These are phyloP conservation scores for Ciconia maguari DNA, from an alignment of 2,113 vertebrate genomes.

Conservation along the genomic window DNA sequence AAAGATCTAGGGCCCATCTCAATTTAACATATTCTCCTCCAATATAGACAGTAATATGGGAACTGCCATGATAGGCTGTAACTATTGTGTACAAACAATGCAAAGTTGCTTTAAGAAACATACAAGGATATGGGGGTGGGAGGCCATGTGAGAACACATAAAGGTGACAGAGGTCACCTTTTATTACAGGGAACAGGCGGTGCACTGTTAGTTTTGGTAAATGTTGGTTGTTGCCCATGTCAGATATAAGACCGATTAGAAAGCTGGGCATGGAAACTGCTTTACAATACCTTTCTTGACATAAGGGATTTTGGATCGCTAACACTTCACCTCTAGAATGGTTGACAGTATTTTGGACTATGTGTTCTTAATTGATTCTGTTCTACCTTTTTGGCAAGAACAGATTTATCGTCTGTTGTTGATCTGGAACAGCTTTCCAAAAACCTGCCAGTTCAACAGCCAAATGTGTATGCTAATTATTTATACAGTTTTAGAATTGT, in stretches of 20 bases:
- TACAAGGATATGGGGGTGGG: background rate
- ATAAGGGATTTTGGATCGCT: background rate
- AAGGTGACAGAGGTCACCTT: background rate
- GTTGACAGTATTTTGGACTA: background rate
- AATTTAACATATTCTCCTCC: background rate
- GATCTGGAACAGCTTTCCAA: background rate
- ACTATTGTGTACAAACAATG: background rate
- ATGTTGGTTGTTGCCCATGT: background rate
- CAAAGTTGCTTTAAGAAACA: background rate
- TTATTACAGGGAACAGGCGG: background rate
- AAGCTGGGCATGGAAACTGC: background rate
- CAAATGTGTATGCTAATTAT: background rate
- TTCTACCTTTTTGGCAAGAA: background rate
- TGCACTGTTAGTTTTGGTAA: background rate
- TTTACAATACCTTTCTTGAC: background rate
- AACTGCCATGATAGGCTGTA: background rate
- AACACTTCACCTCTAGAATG: background rate
- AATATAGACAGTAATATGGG: background rate
- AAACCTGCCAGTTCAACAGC: background rate
- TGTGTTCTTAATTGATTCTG: background rate
- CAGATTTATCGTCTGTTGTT: background rate
- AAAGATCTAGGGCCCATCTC: background rate
- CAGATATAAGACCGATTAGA: background rate
- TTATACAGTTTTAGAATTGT: background rate
- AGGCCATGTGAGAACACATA: background rate